Evolutionary conservation across 2,797 vertebrate species (phyloP).

Genomic region (Sebastes diploproa): DNA sequence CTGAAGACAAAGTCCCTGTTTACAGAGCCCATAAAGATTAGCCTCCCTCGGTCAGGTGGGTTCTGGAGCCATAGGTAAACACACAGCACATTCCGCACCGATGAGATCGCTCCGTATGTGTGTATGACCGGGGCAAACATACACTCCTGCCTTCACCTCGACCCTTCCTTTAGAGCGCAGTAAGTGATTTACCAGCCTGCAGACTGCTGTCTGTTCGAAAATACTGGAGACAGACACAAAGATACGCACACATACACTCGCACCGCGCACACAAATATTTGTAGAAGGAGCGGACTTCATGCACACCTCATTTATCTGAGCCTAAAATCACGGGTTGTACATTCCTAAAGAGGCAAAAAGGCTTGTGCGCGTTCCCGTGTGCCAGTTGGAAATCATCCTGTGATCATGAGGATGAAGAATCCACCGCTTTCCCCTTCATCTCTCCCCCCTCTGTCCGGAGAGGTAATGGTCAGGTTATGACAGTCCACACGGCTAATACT

Average conservation of each 20-base stretch:
- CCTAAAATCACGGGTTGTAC: constrained; percentile 65
- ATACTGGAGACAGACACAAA: constrained; percentile 74
- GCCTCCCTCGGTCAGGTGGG: constrained; percentile 83
- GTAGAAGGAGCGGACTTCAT: constrained; percentile 76
- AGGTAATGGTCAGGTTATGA: constrained; percentile 63
- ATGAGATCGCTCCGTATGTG: constrained; percentile 81
- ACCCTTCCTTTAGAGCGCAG: constrained; percentile 75
- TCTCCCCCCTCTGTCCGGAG: constrained; percentile 54
- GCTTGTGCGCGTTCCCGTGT: constrained; percentile 26
- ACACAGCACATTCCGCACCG: constrained; percentile 80
- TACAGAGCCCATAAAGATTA: constrained; percentile 87
- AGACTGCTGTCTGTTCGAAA: constrained; percentile 76
- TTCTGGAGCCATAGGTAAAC: constrained; percentile 85
- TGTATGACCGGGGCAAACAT: constrained; percentile 82
- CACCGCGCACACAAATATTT: constrained; percentile 78
- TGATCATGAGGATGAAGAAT: constrained; percentile 74
- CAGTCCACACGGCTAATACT: constrained; percentile 57
- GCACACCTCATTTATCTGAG: constrained; percentile 81
- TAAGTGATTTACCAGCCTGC: constrained; percentile 86
- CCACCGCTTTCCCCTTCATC: constrained; percentile 43
- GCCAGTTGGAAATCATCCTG: constrained; percentile 67
- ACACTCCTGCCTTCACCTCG: constrained; percentile 80
- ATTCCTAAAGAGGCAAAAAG: constrained; percentile 69
- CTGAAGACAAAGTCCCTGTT: constrained; percentile 86
- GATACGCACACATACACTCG: constrained; percentile 45